Evolutionary conservation across 2,888 invertebrate species (phyloP), one percentile per base, ranked within the genome.

Genomic region (Hedychridium roseum): DNA sequence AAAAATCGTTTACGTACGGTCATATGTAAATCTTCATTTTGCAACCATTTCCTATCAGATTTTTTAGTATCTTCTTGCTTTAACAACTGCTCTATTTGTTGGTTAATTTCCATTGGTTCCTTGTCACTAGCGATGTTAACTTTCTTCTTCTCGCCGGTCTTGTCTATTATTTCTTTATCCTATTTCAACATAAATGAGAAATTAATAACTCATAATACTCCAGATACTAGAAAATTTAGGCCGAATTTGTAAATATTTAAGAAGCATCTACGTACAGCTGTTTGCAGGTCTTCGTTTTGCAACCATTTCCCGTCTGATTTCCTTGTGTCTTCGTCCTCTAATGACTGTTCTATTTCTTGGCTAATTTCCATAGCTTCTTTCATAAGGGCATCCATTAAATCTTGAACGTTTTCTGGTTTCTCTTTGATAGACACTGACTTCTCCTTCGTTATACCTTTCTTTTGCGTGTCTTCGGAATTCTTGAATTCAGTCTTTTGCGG

Each of bases 331-430:
- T 73, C 75, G 12, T 68, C 70, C 2, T 69, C 68, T 2, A 61
- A 61, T 1, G 59, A 60, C 3, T 57, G 61, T 3, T 66, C 59
- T 3, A 59, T 67, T n/a, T 71, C 72, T 16, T 56, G 60, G 12
- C 65, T 69, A 14, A 60, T 62, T 43, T 73, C 79, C 80, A 81
- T 80, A 1, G 80, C 80, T 57, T 80, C 74, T 56, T 80, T 78
- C 81, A 82, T 81, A 55, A 82, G 73, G 34, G 76, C 78, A 53
- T 82, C 82, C 70, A 83, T 78, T 43, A 80, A 70, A 42, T 80
- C 78, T 48, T 79, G 79, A n/a, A 78, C 73, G 52, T 78, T 78
- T 7, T 69, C 74, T 6, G 43, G 37, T 16, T 46, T 60, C 4
- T 16, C 40, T 9, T 52, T 46, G 16, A 23, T 17, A n/a, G n/a